phyloP scores from a whole-genome alignment of 2,888 invertebrate species.

The Hyposoter dolosus region DNA sequence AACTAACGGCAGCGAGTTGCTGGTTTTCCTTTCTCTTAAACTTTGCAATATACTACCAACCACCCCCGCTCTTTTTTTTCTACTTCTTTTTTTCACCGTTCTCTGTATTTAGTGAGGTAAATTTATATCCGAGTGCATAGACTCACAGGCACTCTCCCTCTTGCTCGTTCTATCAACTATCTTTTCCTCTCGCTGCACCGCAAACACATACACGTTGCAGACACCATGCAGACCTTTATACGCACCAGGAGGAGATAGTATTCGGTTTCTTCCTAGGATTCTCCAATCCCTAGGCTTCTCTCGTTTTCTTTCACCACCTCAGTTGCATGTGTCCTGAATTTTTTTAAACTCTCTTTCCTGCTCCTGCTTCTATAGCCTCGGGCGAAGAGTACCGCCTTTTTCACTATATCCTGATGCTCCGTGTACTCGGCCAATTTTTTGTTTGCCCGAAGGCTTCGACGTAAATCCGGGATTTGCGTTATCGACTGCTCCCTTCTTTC shows the following conservation, averaged over 20 bases:
- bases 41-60: constrained; percentile 36
- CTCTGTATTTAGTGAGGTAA: constrained; percentile 32
- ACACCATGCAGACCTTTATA: constrained; percentile 27
- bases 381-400: background rate
- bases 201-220: constrained; percentile 25
- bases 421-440: constrained; percentile 20
- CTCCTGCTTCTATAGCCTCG: background rate
- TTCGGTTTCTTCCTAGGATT: constrained; percentile 28
- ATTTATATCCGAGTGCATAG: constrained; percentile 24
- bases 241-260: background rate
- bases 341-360: constrained; percentile 6
- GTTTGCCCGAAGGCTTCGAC: constrained; percentile 25
- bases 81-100: background rate
- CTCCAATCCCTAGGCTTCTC: constrained; percentile 18
- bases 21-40: constrained; percentile 52
- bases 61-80: background rate
- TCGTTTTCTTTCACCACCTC: constrained; percentile 33
- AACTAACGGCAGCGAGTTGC: constrained; percentile 10
- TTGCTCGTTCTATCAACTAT: constrained; percentile 2
- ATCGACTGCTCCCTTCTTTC: constrained; percentile 38
- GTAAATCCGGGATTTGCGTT: constrained; percentile 59
- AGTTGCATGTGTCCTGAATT: constrained; percentile 1
- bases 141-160: constrained; percentile 1
- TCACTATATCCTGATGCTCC: background rate
- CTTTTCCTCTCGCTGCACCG: constrained; percentile 23